phyloP scores from a whole-genome alignment of 2,113 vertebrate species.

The Pelobates fuscus region DNA sequence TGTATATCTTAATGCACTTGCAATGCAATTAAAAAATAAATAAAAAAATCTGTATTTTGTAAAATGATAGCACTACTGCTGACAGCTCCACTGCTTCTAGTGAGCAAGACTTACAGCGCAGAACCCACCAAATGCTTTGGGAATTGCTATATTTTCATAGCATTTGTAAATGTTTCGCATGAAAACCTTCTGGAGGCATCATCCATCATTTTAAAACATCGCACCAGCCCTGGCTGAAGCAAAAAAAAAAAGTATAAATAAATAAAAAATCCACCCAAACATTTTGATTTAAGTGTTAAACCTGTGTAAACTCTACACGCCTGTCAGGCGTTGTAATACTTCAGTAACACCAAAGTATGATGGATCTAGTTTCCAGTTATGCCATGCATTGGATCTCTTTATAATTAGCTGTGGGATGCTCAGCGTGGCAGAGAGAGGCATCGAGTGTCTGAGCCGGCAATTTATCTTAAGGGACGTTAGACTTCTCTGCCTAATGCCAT shows the following conservation, averaged over 20 bases:
- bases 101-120: not conserved
- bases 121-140: not conserved
- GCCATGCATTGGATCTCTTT: constrained; percentile 27
- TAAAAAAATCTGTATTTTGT: too few relatives aligned
- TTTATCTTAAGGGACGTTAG: constrained; percentile 36
- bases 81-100: too few relatives aligned
- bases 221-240: constrained; percentile 21
- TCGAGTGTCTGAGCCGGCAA: constrained; percentile 9
- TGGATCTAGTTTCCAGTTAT: constrained; percentile 15
- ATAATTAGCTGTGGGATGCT: constrained; percentile 39
- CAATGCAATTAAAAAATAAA: too few relatives aligned
- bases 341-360: constrained; percentile 30
- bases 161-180: constrained; percentile 38
- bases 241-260: not conserved
- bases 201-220: constrained; percentile 43
- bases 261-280: constrained; percentile 29
- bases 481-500: not conserved
- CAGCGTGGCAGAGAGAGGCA: not conserved
- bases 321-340: constrained; percentile 30
- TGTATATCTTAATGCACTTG: too few relatives aligned
- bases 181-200: constrained; percentile 8
- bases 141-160: constrained; percentile 51
- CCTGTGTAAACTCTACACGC: constrained; percentile 24
- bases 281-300: constrained; percentile 46
- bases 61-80: too few relatives aligned